phyloP scores from a whole-genome alignment of 92 coral and sea anemone species.

The Palythoa grandis region DNA sequence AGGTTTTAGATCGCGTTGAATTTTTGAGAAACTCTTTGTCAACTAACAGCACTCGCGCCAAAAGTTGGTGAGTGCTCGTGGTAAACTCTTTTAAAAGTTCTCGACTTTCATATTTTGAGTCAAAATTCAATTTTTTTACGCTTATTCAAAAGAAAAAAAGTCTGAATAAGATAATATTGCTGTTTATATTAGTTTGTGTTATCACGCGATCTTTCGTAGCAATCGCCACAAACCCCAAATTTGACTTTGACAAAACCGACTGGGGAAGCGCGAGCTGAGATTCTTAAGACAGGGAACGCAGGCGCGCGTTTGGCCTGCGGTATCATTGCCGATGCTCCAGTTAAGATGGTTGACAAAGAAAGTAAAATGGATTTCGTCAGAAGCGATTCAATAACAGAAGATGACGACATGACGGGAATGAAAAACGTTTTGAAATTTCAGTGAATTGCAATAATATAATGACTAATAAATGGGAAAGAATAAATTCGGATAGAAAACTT shows the following conservation, averaged over 20 bases:
- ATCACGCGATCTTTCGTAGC: too few relatives aligned
- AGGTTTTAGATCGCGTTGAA: too few relatives aligned
- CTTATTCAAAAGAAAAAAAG: neutral
- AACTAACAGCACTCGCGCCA: too few relatives aligned
- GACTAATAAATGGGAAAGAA: neutral
- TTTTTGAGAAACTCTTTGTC: too few relatives aligned
- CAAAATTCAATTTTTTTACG: neutral
- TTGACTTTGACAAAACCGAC: too few relatives aligned
- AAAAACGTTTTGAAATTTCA: neutral
- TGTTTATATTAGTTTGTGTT: too few relatives aligned
- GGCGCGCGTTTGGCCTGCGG: conserved; percentile 75
- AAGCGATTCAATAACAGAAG: neutral
- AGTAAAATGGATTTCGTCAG: neutral
- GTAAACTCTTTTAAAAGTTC: too few relatives aligned
- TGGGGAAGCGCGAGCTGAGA: conserved; percentile 54
- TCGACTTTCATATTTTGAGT: too few relatives aligned
- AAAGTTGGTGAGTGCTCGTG: too few relatives aligned
- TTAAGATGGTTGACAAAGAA: neutral
- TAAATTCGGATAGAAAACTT: too few relatives aligned
- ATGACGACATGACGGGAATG: neutral
- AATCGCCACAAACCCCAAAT: too few relatives aligned
- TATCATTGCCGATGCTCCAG: conserved; percentile 48
- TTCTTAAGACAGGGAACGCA: conserved; percentile 75
- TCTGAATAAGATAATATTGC: too few relatives aligned
- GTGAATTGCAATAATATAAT: neutral